Percentiles rank a stretch among this genome's conserved stretches.
Conservation (phyloP, 2,797 vertebrate species). For the Rhynchotus rufescens region DNA sequence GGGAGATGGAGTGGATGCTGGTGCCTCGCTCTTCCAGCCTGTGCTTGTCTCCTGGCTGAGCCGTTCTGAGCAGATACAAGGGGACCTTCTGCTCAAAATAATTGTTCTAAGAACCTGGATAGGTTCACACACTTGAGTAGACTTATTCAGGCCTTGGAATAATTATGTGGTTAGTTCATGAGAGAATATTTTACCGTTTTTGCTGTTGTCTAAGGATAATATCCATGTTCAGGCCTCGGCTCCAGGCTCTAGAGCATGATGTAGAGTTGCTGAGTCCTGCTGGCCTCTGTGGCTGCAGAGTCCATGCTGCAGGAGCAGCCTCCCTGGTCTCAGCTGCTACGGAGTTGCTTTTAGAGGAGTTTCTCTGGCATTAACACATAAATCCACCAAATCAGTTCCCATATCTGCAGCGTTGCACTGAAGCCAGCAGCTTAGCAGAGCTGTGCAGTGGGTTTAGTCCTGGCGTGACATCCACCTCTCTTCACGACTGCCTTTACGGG, state of each 20-base stretch:
- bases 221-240: neutral
- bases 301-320: neutral
- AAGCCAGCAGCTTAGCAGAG: conserved; percentile 56
- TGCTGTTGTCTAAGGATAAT: neutral
- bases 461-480: conserved; percentile 56
- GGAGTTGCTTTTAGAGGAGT: neutral
- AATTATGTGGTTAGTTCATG: neutral
- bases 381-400: too few species aligned
- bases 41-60: neutral
- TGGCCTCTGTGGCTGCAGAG: neutral
- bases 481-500: conserved; percentile 25
- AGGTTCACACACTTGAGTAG: neutral
- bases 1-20: neutral
- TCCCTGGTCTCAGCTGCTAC: neutral
- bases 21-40: neutral
- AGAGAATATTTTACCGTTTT: neutral
- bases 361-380: too few species aligned
- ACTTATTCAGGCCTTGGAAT: neutral
- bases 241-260: neutral
- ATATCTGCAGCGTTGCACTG: conserved; percentile 28
- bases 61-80: neutral
- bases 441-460: conserved; percentile 45
- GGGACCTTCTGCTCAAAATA: neutral
- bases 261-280: neutral
- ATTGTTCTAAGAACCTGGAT: neutral